Conservation (phyloP, 2,797 vertebrate species). For the Trachops cirrhosus region DNA sequence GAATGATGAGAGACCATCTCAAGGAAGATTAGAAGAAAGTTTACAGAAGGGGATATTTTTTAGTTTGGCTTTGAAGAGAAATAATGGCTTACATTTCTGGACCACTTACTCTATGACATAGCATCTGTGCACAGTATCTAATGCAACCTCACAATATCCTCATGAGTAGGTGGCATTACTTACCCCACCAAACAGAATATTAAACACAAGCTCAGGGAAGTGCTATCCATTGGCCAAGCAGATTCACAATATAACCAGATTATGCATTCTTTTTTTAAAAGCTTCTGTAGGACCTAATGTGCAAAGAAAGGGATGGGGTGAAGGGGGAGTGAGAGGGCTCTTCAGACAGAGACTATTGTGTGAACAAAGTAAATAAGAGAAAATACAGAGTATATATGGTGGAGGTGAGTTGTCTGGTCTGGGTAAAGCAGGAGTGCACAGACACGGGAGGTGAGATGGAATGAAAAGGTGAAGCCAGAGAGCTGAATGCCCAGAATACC, state of each 20-base stretch:
- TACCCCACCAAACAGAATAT: not conserved
- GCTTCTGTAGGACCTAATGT: not conserved
- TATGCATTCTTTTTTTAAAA: not conserved
- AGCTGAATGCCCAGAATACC: not conserved
- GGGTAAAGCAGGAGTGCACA: not conserved
- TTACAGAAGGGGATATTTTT: not conserved
- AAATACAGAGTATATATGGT: accelerated
- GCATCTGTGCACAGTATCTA: not conserved
- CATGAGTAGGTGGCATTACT: not conserved
- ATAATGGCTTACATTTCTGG: not conserved
- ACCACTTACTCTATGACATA: not conserved
- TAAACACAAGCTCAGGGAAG: not conserved
- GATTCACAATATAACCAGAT: not conserved
- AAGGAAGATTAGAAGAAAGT: not conserved
- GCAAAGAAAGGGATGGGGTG: not conserved
- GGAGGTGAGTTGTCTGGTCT: not conserved
- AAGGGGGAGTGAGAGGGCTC: not conserved
- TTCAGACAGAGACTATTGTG: not conserved
- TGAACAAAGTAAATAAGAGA: not conserved
- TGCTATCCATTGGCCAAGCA: not conserved
- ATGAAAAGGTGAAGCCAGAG: not conserved
- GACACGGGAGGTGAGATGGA: accelerated
- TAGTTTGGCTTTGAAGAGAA: not conserved
- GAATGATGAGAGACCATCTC: not conserved
- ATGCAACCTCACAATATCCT: not conserved